Base-by-base conservation (phyloP, 2,888 invertebrate genomes). In the Marronus borbonicus region DNA sequence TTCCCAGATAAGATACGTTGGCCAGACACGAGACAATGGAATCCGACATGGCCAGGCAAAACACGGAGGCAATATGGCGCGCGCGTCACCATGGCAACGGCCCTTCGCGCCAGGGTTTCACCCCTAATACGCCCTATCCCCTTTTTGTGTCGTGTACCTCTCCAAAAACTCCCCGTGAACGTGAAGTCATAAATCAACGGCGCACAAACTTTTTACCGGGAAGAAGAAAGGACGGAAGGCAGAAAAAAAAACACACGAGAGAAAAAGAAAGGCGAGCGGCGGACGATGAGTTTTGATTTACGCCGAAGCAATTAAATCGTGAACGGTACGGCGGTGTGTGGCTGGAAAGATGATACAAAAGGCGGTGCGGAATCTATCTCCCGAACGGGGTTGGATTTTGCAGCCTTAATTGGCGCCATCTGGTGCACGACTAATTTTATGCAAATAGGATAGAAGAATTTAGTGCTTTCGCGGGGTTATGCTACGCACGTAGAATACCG, bases 51-150 rank as follows among this genome's bases (percentile, higher is more conserved):
- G 82, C 80, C 79, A 80, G 81, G 72, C 55, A 74, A 44, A 74
- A 74, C 55, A 58, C 60, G 76, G 81, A 81, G 81, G 82, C 82
- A 83, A 82, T 82, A 84, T 87, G 88, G 87, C 87, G 84, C 85
- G 82, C 82, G 83, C 80, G 88, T 88, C 84, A 80, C 87, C 84
- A 87, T 87, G 84, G 86, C 82, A 84, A 88, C 88, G 83, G 83
- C 85, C 86, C 86, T 85, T 85, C 84, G 82, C 83, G 83, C 82
- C 85, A 80, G 85, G 86, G 85, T 84, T 83, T 81, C 83, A 84
- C 85, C 85, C 85, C 85, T 84, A 60, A 58, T 62, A 60, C 72
- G 72, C 60, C 72, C 72, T 74, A 74, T 74, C 72, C 44, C 72
- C 60, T 44, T 60, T 12, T 58, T 58, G 55, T 58, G 20, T 58